Percentiles rank a stretch among this genome's conserved stretches.
Evolutionary conservation across 2,797 vertebrate genomes (phyloP).

Genomic region (Pyrocephalus nanus): DNA sequence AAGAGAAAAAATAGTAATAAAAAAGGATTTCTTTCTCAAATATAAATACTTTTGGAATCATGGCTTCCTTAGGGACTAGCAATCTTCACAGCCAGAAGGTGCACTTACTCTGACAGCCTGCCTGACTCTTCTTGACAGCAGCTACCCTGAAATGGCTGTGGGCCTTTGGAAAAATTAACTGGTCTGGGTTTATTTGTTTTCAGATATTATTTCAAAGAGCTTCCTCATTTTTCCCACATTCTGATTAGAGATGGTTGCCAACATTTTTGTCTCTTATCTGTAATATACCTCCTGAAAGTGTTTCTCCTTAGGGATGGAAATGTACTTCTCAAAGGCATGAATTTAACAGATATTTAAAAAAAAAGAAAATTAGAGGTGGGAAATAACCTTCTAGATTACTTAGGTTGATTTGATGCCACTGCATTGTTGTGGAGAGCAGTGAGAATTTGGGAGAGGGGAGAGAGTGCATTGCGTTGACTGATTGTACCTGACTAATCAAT

Average conservation of each 20-base stretch:
- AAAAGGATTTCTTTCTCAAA: neutral
- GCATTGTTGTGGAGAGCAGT: slow-evolving; percentile 8
- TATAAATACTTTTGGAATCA: slow-evolving; percentile 29
- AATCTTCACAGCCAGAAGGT: neutral
- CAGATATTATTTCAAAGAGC: slow-evolving; percentile 27
- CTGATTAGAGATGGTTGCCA: slow-evolving; percentile 48
- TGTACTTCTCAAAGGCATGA: slow-evolving; percentile 48
- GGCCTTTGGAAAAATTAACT: slow-evolving; percentile 35
- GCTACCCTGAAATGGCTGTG: slow-evolving; percentile 27
- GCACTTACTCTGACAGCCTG: slow-evolving; percentile 8
- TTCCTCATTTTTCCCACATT: slow-evolving; percentile 35
- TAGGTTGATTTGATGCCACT: slow-evolving; percentile 52
- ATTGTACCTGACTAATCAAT: neutral
- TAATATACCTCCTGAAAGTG: slow-evolving; percentile 52
- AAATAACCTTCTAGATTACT: slow-evolving; percentile 33
- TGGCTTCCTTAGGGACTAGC: neutral
- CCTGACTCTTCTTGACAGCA: slow-evolving; percentile 20
- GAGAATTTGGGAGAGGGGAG: neutral
- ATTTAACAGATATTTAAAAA: neutral
- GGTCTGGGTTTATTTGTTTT: neutral
- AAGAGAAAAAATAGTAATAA: slow-evolving; percentile 1
- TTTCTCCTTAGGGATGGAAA: slow-evolving; percentile 59
- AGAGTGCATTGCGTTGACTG: neutral
- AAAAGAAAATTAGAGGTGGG: slow-evolving; percentile 26
- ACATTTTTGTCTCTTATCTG: slow-evolving; percentile 51